Evolutionary conservation across 2,113 vertebrate genomes (phyloP).

Genomic region (Vimba vimba): DNA sequence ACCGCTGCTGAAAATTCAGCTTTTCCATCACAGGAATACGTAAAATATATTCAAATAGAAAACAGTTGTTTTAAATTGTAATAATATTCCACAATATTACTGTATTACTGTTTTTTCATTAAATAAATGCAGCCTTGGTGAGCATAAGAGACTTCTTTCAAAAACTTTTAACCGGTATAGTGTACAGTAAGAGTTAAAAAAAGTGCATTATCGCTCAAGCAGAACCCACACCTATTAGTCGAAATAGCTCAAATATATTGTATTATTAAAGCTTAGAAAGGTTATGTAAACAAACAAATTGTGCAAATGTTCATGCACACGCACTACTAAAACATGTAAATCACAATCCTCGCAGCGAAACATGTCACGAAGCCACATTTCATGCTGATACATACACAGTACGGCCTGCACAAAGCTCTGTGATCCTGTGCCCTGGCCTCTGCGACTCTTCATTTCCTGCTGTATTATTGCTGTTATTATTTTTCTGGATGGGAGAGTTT

Average conservation of each 20-base stretch:
- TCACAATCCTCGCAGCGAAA: constrained; percentile 16
- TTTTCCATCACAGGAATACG: too few relatives aligned
- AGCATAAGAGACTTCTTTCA: too few relatives aligned
- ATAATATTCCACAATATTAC: too few relatives aligned
- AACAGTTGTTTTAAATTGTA: too few relatives aligned
- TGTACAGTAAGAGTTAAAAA: neutral
- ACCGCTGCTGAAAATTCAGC: too few relatives aligned
- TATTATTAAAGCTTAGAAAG: neutral
- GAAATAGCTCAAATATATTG: neutral
- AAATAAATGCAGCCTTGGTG: too few relatives aligned
- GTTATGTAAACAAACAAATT: constrained; percentile 54
- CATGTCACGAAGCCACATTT: constrained; percentile 15
- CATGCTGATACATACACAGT: constrained; percentile 46
- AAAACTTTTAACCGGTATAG: too few relatives aligned
- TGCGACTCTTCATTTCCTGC: constrained; percentile 75
- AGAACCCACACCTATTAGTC: neutral
- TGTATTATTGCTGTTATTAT: constrained; percentile 74
- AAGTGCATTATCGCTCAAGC: neutral
- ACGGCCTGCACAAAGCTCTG: constrained; percentile 12
- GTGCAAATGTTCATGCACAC: constrained; percentile 9
- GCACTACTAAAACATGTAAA: constrained; percentile 37
- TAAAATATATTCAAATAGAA: too few relatives aligned
- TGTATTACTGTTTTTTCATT: too few relatives aligned
- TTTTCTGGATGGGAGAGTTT: constrained; percentile 63
- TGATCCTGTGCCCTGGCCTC: constrained; percentile 60